phyloP scores from a whole-genome alignment of 1,140 invertebrate genomes.

The Aphis gossypii region DNA sequence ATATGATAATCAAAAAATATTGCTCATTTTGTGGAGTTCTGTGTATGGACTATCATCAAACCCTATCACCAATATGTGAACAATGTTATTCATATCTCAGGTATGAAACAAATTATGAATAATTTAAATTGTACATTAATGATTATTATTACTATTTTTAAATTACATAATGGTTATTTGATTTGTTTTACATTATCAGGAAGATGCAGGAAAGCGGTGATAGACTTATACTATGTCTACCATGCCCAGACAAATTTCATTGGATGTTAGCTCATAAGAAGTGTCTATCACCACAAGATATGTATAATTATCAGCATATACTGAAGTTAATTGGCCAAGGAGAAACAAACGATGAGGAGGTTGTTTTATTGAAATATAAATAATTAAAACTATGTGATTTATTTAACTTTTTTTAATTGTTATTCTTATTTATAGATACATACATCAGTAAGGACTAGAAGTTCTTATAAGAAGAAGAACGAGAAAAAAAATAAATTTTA shows the following conservation, averaged over 20 bases:
- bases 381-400: slow-evolving; percentile 74
- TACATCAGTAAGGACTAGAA: slow-evolving; percentile 72
- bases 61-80: slow-evolving; percentile 79
- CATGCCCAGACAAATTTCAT: slow-evolving; percentile 63
- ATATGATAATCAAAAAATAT: too few relatives aligned
- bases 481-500: too few relatives aligned
- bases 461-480: slow-evolving; percentile 74
- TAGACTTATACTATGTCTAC: slow-evolving; percentile 67
- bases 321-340: slow-evolving; percentile 65
- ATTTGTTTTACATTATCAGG: slow-evolving; percentile 62
- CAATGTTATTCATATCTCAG: slow-evolving; percentile 83
- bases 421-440: slow-evolving; percentile 77
- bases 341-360: slow-evolving; percentile 88
- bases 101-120: slow-evolving; percentile 65
- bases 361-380: slow-evolving; percentile 83
- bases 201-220: slow-evolving; percentile 66
- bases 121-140: background rate
- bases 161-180: background rate
- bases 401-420: slow-evolving; percentile 48
- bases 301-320: slow-evolving; percentile 90
- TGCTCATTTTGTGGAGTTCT: slow-evolving; percentile 82
- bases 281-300: slow-evolving; percentile 90
- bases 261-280: slow-evolving; percentile 76
- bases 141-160: background rate
- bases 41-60: slow-evolving; percentile 75